These are phyloP conservation scores for Gnathonemus echidnorhynchus DNA, from an alignment of 2,113 vertebrate species.

Conservation along the genomic window DNA sequence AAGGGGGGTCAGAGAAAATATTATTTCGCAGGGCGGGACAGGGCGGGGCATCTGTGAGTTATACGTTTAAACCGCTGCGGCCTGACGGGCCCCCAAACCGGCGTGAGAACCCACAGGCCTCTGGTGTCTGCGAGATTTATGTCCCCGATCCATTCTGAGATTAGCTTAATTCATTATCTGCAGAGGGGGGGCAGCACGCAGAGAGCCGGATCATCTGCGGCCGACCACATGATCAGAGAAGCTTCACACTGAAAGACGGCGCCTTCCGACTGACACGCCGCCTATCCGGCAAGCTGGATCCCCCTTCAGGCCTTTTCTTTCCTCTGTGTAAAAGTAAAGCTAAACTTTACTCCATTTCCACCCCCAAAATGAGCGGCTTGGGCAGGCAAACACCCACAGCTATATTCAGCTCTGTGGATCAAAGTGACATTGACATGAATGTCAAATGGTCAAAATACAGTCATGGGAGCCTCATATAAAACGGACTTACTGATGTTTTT, in stretches of 20 bases:
- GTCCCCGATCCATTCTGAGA: neutral
- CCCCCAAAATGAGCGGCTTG: neutral
- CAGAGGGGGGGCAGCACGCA: neutral
- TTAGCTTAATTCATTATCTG: conserved; percentile 1
- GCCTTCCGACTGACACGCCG: neutral
- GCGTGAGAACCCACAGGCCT: neutral
- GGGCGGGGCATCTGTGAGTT: neutral
- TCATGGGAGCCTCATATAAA: neutral
- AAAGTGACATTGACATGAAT: neutral
- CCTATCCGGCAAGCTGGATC: neutral
- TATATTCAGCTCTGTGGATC: neutral
- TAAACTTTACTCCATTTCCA: neutral
- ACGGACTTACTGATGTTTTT: neutral
- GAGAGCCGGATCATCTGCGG: too few species aligned
- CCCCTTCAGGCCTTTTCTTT: neutral
- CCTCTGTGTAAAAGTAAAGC: neutral
- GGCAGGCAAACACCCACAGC: neutral
- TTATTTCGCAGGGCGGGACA: neutral
- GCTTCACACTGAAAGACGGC: neutral
- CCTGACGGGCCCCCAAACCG: neutral
- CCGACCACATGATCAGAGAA: neutral
- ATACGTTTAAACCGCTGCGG: neutral
- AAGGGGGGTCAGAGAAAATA: neutral
- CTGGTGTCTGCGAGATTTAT: neutral
- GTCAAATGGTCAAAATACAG: conserved; percentile 4